Evolutionary conservation across 1,140 invertebrate genomes (phyloP).

Genomic region (Mya arenaria): DNA sequence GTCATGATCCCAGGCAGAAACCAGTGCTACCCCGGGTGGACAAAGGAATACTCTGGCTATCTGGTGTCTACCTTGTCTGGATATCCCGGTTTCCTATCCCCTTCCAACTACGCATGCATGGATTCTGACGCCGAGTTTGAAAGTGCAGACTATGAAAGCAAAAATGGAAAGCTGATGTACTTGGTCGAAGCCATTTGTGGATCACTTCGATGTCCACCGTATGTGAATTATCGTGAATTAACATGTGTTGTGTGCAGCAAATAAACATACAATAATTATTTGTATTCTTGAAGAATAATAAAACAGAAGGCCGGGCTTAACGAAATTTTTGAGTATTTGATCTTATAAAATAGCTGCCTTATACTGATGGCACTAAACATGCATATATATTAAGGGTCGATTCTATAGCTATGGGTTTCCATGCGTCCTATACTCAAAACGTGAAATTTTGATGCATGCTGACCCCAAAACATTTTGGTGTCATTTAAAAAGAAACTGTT

Average conservation of each 20-base stretch:
- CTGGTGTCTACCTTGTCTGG: neutral
- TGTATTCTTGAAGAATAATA: too few species aligned
- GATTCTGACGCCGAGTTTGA: neutral
- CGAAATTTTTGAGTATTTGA: too few species aligned
- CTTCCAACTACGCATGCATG: neutral
- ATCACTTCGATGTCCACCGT: conserved; percentile 59
- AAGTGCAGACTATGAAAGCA: neutral
- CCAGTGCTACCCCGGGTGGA: neutral
- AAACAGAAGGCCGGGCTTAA: too few species aligned
- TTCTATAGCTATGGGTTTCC: too few species aligned
- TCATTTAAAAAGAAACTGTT: too few species aligned
- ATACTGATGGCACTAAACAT: too few species aligned
- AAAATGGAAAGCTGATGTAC: conserved; percentile 58
- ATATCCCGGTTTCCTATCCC: neutral
- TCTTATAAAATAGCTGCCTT: too few species aligned
- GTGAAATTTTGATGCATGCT: too few species aligned
- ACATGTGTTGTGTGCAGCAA: conserved; percentile 66
- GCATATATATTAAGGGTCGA: too few species aligned
- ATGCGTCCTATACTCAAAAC: too few species aligned
- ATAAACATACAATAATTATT: neutral
- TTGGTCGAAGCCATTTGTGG: conserved; percentile 44
- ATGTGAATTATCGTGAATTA: conserved; percentile 48
- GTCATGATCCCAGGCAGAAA: conserved; percentile 42
- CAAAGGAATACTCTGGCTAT: neutral
- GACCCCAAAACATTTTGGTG: too few species aligned